These are phyloP conservation scores for Phyllotreta striolata DNA, from an alignment of 2,888 invertebrate genomes.

Conservation along the genomic window DNA sequence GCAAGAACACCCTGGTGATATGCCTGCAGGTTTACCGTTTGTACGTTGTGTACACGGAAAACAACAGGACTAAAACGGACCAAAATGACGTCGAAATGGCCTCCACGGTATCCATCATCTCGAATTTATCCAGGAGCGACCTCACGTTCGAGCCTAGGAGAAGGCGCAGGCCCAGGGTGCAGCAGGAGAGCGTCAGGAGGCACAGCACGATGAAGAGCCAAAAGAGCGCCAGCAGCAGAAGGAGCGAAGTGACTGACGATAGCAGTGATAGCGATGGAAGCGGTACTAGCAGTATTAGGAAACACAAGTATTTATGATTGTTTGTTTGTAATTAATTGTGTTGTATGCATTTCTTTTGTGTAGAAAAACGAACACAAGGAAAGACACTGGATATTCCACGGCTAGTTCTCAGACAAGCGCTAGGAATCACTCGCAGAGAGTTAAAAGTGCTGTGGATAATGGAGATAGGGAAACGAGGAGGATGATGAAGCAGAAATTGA, in stretches of 20 bases:
- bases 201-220: slow-evolving; percentile 25
- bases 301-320: slow-evolving; percentile 29
- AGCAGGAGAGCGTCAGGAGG: slow-evolving; percentile 23
- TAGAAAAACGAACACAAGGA: slow-evolving; percentile 59
- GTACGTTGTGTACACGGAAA: slow-evolving; percentile 81
- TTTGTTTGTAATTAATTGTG: background rate
- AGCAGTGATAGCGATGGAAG: slow-evolving; percentile 45
- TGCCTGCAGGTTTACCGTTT: slow-evolving; percentile 81
- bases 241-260: slow-evolving; percentile 39
- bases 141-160: slow-evolving; percentile 48
- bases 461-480: slow-evolving; percentile 44
- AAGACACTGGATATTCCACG: slow-evolving; percentile 76
- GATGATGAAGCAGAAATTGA: slow-evolving; percentile 57
- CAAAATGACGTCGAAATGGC: slow-evolving; percentile 24
- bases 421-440: slow-evolving; percentile 36
- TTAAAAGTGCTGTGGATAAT: slow-evolving; percentile 37
- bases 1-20: slow-evolving; percentile 89
- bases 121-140: slow-evolving; percentile 55
- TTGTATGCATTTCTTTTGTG: slow-evolving; percentile 48
- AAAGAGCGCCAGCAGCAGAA: slow-evolving; percentile 32
- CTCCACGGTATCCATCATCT: slow-evolving; percentile 65
- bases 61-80: slow-evolving; percentile 57
- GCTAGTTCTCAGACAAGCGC: slow-evolving; percentile 69
- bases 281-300: slow-evolving; percentile 33
- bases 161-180: slow-evolving; percentile 50